Evolutionary conservation across 2,888 invertebrate genomes (phyloP).

Genomic region (Coleophora flavipennella): DNA sequence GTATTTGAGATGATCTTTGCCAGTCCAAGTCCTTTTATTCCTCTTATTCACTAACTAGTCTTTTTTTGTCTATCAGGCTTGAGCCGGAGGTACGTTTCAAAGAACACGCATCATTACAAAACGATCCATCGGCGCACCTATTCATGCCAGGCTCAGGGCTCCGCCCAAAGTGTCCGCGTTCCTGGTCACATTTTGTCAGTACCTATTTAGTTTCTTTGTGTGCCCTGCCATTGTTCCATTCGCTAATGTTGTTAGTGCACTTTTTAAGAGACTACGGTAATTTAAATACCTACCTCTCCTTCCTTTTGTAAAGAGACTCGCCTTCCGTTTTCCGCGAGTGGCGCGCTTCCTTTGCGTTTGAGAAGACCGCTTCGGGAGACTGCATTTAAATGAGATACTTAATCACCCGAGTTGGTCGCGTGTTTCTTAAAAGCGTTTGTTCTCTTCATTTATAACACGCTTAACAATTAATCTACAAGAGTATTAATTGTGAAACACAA

Average conservation of each 20-base stretch:
- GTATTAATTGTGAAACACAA: neutral
- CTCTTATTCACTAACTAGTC: too few relatives aligned
- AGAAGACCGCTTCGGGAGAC: constrained; percentile 63
- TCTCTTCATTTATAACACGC: constrained; percentile 59
- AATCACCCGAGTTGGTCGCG: constrained; percentile 65
- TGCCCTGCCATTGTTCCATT: constrained; percentile 59
- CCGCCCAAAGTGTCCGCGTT: constrained; percentile 16
- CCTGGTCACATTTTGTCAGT: constrained; percentile 33
- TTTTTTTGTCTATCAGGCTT: too few relatives aligned
- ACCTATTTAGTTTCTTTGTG: constrained; percentile 59
- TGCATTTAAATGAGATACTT: constrained; percentile 73
- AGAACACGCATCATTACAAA: too few relatives aligned
- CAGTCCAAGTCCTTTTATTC: too few relatives aligned
- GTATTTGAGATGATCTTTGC: too few relatives aligned
- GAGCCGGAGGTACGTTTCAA: too few relatives aligned
- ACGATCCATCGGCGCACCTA: too few relatives aligned
- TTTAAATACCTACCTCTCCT: constrained; percentile 69
- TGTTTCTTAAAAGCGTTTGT: constrained; percentile 61
- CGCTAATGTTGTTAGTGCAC: constrained; percentile 71
- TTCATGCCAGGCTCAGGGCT: constrained; percentile 3
- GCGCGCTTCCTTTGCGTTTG: constrained; percentile 64
- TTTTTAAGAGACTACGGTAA: constrained; percentile 70
- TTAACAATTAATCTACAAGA: constrained; percentile 17
- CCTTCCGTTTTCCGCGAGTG: constrained; percentile 69
- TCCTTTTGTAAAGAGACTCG: constrained; percentile 66